phyloP scores from a whole-genome alignment of 2,113 vertebrate species.

The Embiotoca jacksoni region DNA sequence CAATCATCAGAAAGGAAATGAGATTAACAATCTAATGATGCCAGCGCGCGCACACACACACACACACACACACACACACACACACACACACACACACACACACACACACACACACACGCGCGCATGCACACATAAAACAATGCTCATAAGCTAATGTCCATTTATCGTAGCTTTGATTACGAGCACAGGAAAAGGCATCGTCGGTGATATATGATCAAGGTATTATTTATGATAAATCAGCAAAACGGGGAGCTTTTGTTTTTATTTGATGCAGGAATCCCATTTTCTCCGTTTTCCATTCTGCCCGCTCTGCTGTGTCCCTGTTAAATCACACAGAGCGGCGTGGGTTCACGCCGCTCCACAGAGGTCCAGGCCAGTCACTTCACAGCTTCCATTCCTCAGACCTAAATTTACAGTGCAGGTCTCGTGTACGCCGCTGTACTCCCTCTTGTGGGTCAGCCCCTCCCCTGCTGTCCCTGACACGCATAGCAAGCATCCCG shows the following conservation, averaged over 20 bases:
- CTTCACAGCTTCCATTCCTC: conserved; percentile 64
- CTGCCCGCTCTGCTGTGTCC: conserved; percentile 44
- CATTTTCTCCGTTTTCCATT: conserved; percentile 52
- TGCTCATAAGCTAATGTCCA: conserved; percentile 51
- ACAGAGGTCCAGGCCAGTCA: conserved; percentile 59
- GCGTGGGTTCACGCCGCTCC: conserved; percentile 38
- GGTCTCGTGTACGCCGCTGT: conserved; percentile 42
- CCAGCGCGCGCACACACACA: conserved; percentile 41
- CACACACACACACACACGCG: conserved; percentile 7
- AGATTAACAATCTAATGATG: conserved; percentile 84
- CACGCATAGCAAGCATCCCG: conserved; percentile 78
- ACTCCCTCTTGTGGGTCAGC: conserved; percentile 60
- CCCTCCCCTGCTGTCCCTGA: conserved; percentile 75
- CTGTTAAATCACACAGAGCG: conserved; percentile 72
- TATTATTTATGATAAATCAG: conserved; percentile 64
- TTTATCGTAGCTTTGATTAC: conserved; percentile 57
- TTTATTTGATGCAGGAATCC: conserved; percentile 48
- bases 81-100: conserved; percentile 15
- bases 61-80: conserved; percentile 6
- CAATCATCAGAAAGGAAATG: conserved; percentile 85
- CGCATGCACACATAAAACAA: conserved; percentile 34
- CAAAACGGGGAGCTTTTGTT: conserved; percentile 38
- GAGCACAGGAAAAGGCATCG: conserved; percentile 47
- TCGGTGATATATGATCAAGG: conserved; percentile 51
- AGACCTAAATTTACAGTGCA: conserved; percentile 79